phyloP scores from a whole-genome alignment of 2,113 vertebrate species.

The Pteruthius melanotis region DNA sequence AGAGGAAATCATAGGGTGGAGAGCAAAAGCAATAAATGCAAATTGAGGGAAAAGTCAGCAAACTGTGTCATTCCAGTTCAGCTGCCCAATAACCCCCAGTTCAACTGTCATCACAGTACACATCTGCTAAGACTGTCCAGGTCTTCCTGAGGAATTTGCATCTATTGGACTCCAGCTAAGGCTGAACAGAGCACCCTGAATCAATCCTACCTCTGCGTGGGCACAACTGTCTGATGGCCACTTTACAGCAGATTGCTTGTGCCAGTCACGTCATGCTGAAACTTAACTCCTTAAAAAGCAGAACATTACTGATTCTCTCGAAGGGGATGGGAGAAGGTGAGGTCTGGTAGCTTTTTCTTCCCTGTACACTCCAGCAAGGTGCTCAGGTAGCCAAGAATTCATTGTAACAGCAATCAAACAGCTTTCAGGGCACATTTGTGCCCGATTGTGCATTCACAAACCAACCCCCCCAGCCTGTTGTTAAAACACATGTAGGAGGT shows the following conservation, averaged over 20 bases:
- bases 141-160: not conserved
- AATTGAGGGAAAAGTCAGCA: not conserved
- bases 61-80: not conserved
- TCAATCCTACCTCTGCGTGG: fast-evolving
- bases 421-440: not conserved
- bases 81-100: not conserved
- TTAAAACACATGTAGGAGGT: fast-evolving
- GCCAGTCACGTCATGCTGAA: fast-evolving
- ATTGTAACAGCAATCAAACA: not conserved
- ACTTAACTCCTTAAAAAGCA: not conserved
- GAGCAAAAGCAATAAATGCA: not conserved
- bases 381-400: not conserved
- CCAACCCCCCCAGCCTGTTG: not conserved
- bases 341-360: not conserved
- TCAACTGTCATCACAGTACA: fast-evolving
- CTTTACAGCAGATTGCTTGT: not conserved
- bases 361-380: not conserved
- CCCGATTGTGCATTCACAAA: not conserved
- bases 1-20: not conserved
- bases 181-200: not conserved
- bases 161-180: not conserved
- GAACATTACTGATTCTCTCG: not conserved
- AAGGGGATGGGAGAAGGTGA: not conserved
- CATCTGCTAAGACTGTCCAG: not conserved
- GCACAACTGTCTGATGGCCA: not conserved